Percentiles rank a stretch among this genome's conserved stretches.
These are phyloP conservation scores for Meandrina meandrites DNA, from an alignment of 92 coral and sea anemone species.

Conservation along the genomic window DNA sequence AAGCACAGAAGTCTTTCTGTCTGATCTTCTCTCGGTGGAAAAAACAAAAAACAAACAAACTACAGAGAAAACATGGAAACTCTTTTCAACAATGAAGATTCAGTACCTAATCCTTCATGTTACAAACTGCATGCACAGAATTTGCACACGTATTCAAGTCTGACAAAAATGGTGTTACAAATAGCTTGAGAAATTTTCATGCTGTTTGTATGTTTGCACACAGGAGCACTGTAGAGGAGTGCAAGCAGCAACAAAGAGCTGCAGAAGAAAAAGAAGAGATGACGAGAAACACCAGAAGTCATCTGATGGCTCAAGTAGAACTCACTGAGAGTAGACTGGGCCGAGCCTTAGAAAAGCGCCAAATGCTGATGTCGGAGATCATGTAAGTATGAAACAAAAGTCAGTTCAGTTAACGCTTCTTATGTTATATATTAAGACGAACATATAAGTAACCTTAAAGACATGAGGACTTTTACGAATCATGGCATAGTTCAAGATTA, in stretches of 20 bases:
- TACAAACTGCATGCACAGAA: background rate
- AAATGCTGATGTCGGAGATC: constrained; percentile 20
- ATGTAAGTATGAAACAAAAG: background rate
- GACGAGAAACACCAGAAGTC: background rate
- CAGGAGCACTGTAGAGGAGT: constrained; percentile 1
- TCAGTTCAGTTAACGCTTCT: no score
- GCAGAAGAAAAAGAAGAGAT: background rate
- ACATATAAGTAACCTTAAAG: background rate
- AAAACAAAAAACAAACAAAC: no score
- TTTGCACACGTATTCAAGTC: background rate
- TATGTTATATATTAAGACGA: no score
- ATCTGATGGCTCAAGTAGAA: constrained; percentile 4
- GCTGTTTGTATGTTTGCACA: background rate
- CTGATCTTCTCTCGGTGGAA: no score
- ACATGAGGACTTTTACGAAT: background rate
- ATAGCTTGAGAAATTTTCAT: background rate
- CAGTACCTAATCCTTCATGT: no score
- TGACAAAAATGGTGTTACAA: background rate
- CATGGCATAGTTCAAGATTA: background rate
- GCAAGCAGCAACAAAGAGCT: background rate
- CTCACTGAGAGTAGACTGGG: constrained; percentile 16
- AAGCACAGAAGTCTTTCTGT: no score
- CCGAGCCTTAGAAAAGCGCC: constrained; percentile 15
- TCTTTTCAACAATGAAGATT: no score
- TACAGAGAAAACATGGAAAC: no score